These are phyloP conservation scores for Siphamia tubifer DNA, from an alignment of 2,113 vertebrate genomes.

Conservation along the genomic window DNA sequence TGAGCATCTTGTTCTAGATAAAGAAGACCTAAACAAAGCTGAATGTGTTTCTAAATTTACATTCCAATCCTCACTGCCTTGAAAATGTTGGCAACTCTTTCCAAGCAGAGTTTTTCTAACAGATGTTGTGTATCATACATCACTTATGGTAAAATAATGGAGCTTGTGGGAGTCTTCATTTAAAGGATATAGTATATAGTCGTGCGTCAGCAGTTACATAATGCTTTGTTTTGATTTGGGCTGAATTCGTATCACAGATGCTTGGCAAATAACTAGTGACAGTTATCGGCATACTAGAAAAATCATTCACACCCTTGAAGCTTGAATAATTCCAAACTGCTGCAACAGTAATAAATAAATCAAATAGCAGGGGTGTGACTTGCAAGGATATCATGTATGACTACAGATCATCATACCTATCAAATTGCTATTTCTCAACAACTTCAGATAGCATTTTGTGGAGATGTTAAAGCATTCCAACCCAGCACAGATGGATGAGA, in stretches of 20 bases:
- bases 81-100: slow-evolving; percentile 39
- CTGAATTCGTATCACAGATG: slow-evolving; percentile 4
- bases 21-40: slow-evolving; percentile 54
- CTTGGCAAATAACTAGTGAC: background rate
- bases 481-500: slow-evolving; percentile 36
- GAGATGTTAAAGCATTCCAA: slow-evolving; percentile 50
- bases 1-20: slow-evolving; percentile 33
- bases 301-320: slow-evolving; percentile 17
- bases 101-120: slow-evolving; percentile 39
- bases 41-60: slow-evolving; percentile 50
- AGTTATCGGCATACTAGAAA: slow-evolving; percentile 6
- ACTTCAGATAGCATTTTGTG: background rate
- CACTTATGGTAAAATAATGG: background rate
- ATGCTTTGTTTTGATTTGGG: background rate
- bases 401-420: slow-evolving; percentile 22
- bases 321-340: background rate
- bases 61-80: slow-evolving; percentile 43
- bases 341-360: background rate
- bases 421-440: slow-evolving; percentile 56
- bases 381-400: slow-evolving; percentile 12
- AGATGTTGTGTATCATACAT: slow-evolving; percentile 43
- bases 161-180: background rate
- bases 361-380: slow-evolving; percentile 35
- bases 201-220: background rate
- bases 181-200: background rate